Evolutionary conservation across 1,140 invertebrate genomes (phyloP), one percentile per base, ranked within the genome.

Genomic region (Streblospio benedicti): DNA sequence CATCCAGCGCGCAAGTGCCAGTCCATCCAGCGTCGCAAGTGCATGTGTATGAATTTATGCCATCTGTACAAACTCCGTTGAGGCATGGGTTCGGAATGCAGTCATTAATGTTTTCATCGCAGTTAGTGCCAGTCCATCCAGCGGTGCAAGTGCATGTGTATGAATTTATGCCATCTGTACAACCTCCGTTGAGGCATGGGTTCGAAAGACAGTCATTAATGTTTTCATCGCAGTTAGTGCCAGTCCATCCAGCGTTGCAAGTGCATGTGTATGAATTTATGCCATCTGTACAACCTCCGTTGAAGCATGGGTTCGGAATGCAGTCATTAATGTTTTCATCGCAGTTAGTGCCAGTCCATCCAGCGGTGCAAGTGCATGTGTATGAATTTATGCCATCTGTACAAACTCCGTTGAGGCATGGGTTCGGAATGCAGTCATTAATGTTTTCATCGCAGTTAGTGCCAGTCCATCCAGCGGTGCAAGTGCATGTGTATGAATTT

Each of bases 31-130:
- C 84, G 72, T 88, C 85, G 64, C 91, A 95, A 35, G 84, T 83
- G 76, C 91, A 94, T 3, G 85, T 90, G 78, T 90, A 94, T 30
- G 85, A 30, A 53, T 66, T 64, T 33, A 61, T 80, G 65, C 84
- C 80, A 70, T 93, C 90, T n/a, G 89, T 81, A 79, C 93, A 97
- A 51, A 87, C 91, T 4, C 90, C 89, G 76, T 96, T 92, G 45
- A 85, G 79, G 73, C 93, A 96, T 75, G 95, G 87, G 54, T 73
- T 61, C 3, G 83, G 85, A 2, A 57, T 57, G 61, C 74, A 76
- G 47, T 73, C 66, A 68, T 93, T 85, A 50, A 90, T 81, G 67
- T 67, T 64, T 18, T 23, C 45, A 57, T 65, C 59, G 57, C 68
- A 59, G 58, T 60, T 67, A 4, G 61, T 62, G 59, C 52, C 67